Percentiles rank a stretch among this genome's conserved stretches.
These are phyloP conservation scores for Athene cunicularia DNA, from an alignment of 2,113 vertebrate species.

Conservation along the genomic window DNA sequence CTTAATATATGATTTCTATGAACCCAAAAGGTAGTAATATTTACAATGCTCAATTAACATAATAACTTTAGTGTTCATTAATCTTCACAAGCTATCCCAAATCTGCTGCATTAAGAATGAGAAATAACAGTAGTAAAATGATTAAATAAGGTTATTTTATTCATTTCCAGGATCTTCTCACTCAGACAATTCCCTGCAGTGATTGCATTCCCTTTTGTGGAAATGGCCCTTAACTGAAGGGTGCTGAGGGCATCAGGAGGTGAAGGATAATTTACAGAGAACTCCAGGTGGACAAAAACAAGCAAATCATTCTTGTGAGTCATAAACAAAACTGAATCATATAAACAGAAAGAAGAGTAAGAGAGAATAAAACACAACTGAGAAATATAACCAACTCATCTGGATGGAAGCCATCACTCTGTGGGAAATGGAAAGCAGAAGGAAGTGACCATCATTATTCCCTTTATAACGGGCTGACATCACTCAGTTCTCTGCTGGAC, in stretches of 20 bases:
- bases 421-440: conserved; percentile 33
- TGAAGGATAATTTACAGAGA: background rate
- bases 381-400: background rate
- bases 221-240: background rate
- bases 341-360: background rate
- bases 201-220: background rate
- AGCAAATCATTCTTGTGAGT: background rate
- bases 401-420: background rate
- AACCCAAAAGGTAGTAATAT: background rate
- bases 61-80: background rate
- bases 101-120: background rate
- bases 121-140: background rate
- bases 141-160: background rate
- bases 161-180: background rate
- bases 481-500: background rate
- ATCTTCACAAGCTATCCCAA: background rate
- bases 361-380: background rate
- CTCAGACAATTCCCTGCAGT: background rate
- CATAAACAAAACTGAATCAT: background rate
- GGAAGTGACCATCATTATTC: conserved; percentile 26
- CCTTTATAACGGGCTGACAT: conserved; percentile 14
- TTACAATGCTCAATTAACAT: background rate
- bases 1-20: background rate
- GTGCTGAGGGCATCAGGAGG: background rate
- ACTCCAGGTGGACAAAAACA: background rate